Evolutionary conservation across 1,140 invertebrate genomes (phyloP), one percentile per base, ranked within the genome.

Genomic region (Steinernema khuongi): DNA sequence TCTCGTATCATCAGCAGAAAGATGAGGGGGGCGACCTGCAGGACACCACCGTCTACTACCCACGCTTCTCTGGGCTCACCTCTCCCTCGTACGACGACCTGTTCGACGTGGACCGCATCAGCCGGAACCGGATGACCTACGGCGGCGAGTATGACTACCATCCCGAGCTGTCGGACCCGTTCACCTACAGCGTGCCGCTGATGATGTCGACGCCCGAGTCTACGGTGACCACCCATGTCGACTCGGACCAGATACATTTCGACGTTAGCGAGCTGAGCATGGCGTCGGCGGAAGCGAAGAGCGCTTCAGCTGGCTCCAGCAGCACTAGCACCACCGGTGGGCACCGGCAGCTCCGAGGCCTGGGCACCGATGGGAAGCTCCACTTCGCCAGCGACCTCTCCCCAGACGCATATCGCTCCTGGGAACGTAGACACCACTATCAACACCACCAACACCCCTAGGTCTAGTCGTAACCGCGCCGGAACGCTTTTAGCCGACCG

Each of bases 1-100:
- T 60, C 50, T 60, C 50, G 50, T 60, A 60, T 60, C 50, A 60
- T 26, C 50, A 60, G 19, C 50, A 60, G 50, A 60, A 60, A 26
- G 50, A 60, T 60, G 50, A 60, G 50, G 50, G 50, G 26, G 50
- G 50, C 50, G 50, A 60, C 50, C 50, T 60, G 14, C 50, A 14
- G 14, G 50, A 60, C 50, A 60, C 50, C 19, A 60, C 50, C 11
- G 50, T 60, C 50, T 60, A 60, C 50, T 60, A 60, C 22, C 50
- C 50, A 4, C 50, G 50, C 4, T 60, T 60, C 50, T 26, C 22
- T 11, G 50, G 50, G 4, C 50, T 60, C 50, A 60, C 50, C 4
- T 60, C 50, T 11, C 50, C 50, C 2, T 60, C 50, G 4, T 60
- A 60, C 50, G 50, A 60, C 50, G 50, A 60, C 22, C 50, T 60